Base-by-base conservation (phyloP, 2,797 vertebrate genomes). In the Phalanger gymnotis region DNA sequence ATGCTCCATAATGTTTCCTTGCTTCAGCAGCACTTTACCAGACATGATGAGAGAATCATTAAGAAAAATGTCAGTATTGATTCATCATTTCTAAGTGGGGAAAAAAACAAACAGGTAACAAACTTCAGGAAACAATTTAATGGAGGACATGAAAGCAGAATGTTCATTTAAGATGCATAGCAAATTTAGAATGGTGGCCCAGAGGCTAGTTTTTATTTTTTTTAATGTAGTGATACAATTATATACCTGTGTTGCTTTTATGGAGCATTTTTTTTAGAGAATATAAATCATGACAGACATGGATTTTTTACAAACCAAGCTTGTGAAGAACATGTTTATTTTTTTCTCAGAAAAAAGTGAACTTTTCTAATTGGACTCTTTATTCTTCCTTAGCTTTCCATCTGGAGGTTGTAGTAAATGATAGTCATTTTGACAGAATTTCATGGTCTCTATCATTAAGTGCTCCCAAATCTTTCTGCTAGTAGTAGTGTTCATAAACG, bases 311-410 rank as follows among this genome's bases (percentile, higher is more conserved):
- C 52, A 81, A 91, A 16, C 92, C 96, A 28, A 96, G 95, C 73
- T 51, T 25, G 94, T 30, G 1, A 90, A 92, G 89, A 51, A 93
- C 3, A 94, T 73, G 55, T 0, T 92, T n/a, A 31, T 73, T 47
- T 7, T 91, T 51, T 91, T 92, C 3, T 14, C 1, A 91, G 90
- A 81, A 93, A 95, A 96, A 93, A 92, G 14, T 91, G 47, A 94
- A 56, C 31, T 93, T 53, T 91, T 96, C 52, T 94, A 95, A 90
- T 95, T 97, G 95, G 27, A 92, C 16, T 92, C 89, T 55, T 31
- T 14, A 96, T 91, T 97, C 96, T 51, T 96, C 14, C 89, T 97
- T 96, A 96, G 89, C 93, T 97, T 97, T 98, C 90, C 47, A 90
- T 93, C n/a, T 97, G 93, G 66, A 96, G 2, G 12, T 56, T 97